A percentile compares a stretch with the other conserved stretches of the same genome.
Evolutionary conservation across 2,888 invertebrate genomes (phyloP).

Genomic region (Lasiommata megera): DNA sequence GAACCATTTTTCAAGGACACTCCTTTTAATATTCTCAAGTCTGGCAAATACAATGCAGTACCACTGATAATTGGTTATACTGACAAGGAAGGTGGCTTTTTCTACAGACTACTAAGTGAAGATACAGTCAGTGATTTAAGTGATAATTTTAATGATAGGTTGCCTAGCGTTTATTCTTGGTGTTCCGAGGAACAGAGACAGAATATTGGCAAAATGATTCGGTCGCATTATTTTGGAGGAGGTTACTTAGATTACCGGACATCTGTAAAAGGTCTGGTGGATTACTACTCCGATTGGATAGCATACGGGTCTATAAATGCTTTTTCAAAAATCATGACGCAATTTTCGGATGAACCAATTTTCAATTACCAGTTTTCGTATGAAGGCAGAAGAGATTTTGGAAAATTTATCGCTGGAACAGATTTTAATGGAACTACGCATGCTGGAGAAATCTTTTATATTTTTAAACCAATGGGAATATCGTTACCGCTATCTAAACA

Average conservation of each 20-base stretch:
- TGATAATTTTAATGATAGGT: slow-evolving; percentile 51
- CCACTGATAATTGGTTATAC: slow-evolving; percentile 61
- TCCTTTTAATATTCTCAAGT: slow-evolving; percentile 58
- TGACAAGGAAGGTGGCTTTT: slow-evolving; percentile 60
- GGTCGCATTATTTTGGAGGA: slow-evolving; percentile 57
- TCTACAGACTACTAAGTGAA: slow-evolving; percentile 56
- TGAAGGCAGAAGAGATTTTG: slow-evolving; percentile 60
- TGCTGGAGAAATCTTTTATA: slow-evolving; percentile 67
- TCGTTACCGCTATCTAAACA: slow-evolving; percentile 40
- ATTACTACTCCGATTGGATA: slow-evolving; percentile 66
- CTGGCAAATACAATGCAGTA: slow-evolving; percentile 58
- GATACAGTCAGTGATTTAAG: slow-evolving; percentile 51
- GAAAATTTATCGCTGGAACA: slow-evolving; percentile 47
- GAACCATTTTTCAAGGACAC: slow-evolving; percentile 64
- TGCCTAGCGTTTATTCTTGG: slow-evolving; percentile 65
- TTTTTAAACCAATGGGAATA: slow-evolving; percentile 63
- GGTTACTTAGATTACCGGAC: slow-evolving; percentile 38
- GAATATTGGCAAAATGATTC: slow-evolving; percentile 49
- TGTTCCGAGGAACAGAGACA: slow-evolving; percentile 49
- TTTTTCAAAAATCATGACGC: slow-evolving; percentile 51
- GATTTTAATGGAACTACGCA: slow-evolving; percentile 54
- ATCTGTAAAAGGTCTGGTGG: slow-evolving; percentile 43
- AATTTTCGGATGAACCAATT: slow-evolving; percentile 51
- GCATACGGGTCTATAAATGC: slow-evolving; percentile 51
- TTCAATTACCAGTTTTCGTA: slow-evolving; percentile 66